Conservation (phyloP, 2,797 vertebrate genomes). For the Cyclura pinguis region DNA sequence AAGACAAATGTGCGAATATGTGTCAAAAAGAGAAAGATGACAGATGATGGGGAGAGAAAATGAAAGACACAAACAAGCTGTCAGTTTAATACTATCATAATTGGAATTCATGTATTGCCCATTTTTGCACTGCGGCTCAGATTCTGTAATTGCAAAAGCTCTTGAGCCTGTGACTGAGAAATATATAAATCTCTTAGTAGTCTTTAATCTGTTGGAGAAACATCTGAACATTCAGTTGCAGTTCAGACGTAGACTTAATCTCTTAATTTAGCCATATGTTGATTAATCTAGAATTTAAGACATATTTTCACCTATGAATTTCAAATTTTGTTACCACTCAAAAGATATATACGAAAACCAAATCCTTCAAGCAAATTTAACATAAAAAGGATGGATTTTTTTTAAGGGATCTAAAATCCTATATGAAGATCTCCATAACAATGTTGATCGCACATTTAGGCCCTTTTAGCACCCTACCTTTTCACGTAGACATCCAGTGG, state of each 20-base stretch:
- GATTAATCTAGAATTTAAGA: neutral
- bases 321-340: neutral
- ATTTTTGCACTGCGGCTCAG: neutral
- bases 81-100: neutral
- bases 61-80: conserved; percentile 2
- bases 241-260: neutral
- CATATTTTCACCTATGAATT: neutral
- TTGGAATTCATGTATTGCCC: neutral
- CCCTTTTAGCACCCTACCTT: too few relatives aligned
- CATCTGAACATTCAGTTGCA: neutral
- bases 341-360: neutral
- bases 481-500: too few relatives aligned
- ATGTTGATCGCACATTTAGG: neutral
- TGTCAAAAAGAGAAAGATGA: neutral
- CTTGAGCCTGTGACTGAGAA: neutral
- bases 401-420: neutral
- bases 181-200: neutral
- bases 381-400: neutral
- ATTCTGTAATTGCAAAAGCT: neutral
- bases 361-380: neutral
- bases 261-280: neutral
- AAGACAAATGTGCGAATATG: neutral
- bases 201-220: neutral
- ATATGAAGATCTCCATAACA: neutral
- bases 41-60: neutral